Evolutionary conservation across 2,888 invertebrate species (phyloP).

Genomic region (Neuroscelio doddi): DNA sequence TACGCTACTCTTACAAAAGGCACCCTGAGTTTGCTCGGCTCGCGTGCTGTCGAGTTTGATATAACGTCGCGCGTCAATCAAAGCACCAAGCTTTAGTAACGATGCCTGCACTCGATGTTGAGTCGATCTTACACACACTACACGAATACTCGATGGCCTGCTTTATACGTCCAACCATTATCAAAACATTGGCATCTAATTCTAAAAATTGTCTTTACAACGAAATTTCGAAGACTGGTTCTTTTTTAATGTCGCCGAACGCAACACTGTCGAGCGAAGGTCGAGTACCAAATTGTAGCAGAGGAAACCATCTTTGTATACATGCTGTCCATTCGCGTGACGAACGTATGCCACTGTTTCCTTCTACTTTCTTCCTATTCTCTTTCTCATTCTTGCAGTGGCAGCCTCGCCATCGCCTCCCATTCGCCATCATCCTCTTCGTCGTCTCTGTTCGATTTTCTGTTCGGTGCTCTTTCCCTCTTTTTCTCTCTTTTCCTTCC

Average conservation of each 20-base stretch:
- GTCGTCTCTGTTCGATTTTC: slow-evolving; percentile 16
- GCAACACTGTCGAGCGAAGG: background rate
- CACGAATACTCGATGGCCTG: slow-evolving; percentile 48
- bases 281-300: background rate
- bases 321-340: slow-evolving; percentile 67
- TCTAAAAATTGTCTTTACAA: too few species aligned
- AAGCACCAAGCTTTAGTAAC: slow-evolving; percentile 52
- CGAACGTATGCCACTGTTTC: slow-evolving; percentile 57
- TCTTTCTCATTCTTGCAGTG: slow-evolving; percentile 13
- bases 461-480: slow-evolving; percentile 20
- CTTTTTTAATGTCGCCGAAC: background rate
- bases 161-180: slow-evolving; percentile 49
- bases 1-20: slow-evolving; percentile 34
- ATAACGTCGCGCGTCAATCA: slow-evolving; percentile 70
- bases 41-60: slow-evolving; percentile 69
- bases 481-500: slow-evolving; percentile 17
- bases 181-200: too few species aligned
- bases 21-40: slow-evolving; percentile 57
- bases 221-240: too few species aligned
- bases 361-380: slow-evolving; percentile 32
- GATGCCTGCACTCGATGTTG: slow-evolving; percentile 59
- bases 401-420: slow-evolving; percentile 5
- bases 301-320: slow-evolving; percentile 61
- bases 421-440: slow-evolving; percentile 25
- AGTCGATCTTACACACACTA: slow-evolving; percentile 53